Evolutionary conservation across 2,797 vertebrate species (phyloP).

Genomic region (Argentina silus): DNA sequence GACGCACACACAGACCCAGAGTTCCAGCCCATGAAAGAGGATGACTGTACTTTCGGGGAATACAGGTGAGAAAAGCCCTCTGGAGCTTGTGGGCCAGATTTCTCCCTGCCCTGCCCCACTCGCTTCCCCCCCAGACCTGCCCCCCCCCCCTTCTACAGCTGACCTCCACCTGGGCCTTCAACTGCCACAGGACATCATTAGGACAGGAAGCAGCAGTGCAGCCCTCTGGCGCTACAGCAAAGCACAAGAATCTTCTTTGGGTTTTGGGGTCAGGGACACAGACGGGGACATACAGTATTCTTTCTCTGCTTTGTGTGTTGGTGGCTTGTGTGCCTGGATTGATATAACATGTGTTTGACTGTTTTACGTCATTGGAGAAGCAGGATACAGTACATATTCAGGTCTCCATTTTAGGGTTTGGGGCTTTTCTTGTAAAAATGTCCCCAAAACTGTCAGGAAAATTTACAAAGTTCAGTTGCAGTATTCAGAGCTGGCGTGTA

Average conservation of each 20-base stretch:
- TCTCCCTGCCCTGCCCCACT: conserved; percentile 36
- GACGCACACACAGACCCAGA: conserved; percentile 97
- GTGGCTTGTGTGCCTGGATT: conserved; percentile 34
- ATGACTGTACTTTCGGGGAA: conserved; percentile 97
- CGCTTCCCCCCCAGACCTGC: conserved; percentile 47
- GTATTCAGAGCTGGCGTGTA: conserved; percentile 22
- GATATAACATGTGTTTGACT: conserved; percentile 22
- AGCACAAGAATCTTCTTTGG: conserved; percentile 53
- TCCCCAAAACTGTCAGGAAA: conserved; percentile 47
- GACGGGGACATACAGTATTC: conserved; percentile 17
- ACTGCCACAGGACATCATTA: conserved; percentile 41
- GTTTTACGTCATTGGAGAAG: conserved; percentile 45
- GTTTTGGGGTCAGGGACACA: conserved; percentile 26
- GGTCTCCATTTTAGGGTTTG: conserved; percentile 48
- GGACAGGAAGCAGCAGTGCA: conserved; percentile 30
- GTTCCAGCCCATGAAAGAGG: conserved; percentile 99
- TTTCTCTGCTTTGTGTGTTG: conserved; percentile 24
- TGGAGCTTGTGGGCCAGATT: conserved; percentile 51
- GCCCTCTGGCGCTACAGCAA: conserved; percentile 20
- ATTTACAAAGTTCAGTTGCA: conserved; percentile 55
- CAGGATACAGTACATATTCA: conserved; percentile 50
- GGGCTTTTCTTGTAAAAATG: conserved; percentile 30
- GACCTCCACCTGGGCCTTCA: conserved; percentile 43
- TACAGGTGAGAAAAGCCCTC: conserved; percentile 90
- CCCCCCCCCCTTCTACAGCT: conserved; percentile 48